These are phyloP conservation scores for Thermophis baileyi DNA, from an alignment of 2,113 vertebrate species.

Conservation along the genomic window DNA sequence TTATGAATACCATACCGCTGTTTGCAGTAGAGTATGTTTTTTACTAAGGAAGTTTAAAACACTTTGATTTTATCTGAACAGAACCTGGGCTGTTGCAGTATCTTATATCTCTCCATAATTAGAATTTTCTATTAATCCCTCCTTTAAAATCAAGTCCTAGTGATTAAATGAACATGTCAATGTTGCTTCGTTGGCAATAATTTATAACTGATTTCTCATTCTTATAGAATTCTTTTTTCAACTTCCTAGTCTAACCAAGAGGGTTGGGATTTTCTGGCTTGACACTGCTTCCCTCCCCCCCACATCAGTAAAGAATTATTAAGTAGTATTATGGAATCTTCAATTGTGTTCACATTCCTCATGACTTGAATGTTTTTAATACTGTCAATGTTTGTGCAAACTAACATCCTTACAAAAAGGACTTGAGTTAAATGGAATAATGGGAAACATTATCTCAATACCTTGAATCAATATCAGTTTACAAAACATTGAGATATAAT, in stretches of 20 bases:
- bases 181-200: background rate
- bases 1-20: background rate
- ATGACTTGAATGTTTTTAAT: background rate
- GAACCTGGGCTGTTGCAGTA: background rate
- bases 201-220: background rate
- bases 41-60: background rate
- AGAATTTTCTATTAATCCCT: background rate
- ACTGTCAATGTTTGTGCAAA: background rate
- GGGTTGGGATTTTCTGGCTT: background rate
- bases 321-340: background rate
- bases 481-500: background rate
- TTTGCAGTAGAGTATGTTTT: background rate
- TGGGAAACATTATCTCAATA: background rate
- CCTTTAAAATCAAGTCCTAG: background rate
- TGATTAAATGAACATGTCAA: background rate
- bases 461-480: background rate
- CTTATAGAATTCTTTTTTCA: background rate
- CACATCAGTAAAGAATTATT: background rate
- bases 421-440: background rate
- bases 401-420: background rate
- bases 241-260: background rate
- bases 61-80: background rate
- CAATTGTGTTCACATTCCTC: background rate
- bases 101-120: background rate
- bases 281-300: background rate